phyloP scores from a whole-genome alignment of 1,140 invertebrate genomes.

The Lordiphosa stackelbergi region DNA sequence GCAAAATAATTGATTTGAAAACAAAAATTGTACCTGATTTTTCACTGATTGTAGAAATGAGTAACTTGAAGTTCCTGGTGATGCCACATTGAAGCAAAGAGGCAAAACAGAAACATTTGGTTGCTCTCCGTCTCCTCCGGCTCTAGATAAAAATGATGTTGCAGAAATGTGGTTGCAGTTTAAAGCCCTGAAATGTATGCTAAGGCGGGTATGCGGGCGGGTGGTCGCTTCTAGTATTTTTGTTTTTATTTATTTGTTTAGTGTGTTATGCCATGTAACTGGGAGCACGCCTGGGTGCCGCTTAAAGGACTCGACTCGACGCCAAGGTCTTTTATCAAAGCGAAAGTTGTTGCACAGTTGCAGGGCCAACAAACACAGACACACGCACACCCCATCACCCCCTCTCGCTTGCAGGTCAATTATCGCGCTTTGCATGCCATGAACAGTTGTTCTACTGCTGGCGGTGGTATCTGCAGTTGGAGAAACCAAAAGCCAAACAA shows the following conservation, averaged over 20 bases:
- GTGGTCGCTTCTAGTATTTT: constrained; percentile 15
- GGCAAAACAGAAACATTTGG: too few relatives aligned
- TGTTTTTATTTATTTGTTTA: constrained; percentile 24
- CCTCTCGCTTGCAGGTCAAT: constrained; percentile 59
- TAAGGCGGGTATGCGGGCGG: constrained; percentile 25
- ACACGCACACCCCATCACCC: constrained; percentile 16
- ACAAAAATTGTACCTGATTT: too few relatives aligned
- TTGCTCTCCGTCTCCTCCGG: too few relatives aligned
- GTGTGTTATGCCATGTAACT: constrained; percentile 27
- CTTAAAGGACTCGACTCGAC: constrained; percentile 63
- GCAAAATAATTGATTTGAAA: too few relatives aligned
- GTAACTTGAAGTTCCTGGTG: too few relatives aligned
- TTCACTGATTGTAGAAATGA: too few relatives aligned
- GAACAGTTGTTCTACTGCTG: constrained; percentile 43
- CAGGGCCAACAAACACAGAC: constrained; percentile 38
- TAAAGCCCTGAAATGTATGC: constrained; percentile 37
- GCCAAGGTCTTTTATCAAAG: constrained; percentile 71
- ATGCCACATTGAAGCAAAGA: too few relatives aligned
- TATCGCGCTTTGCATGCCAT: constrained; percentile 67
- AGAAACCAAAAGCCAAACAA: constrained; percentile 57
- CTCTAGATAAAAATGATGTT: not conserved
- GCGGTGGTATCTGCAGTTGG: constrained; percentile 22
- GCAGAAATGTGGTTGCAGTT: constrained; percentile 13
- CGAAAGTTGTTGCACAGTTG: constrained; percentile 70
- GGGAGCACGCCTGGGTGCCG: constrained; percentile 54